Percentiles rank a stretch among this genome's conserved stretches.
These are phyloP conservation scores for Pherbina coryleti DNA, from an alignment of 2,888 invertebrate genomes.

Conservation along the genomic window DNA sequence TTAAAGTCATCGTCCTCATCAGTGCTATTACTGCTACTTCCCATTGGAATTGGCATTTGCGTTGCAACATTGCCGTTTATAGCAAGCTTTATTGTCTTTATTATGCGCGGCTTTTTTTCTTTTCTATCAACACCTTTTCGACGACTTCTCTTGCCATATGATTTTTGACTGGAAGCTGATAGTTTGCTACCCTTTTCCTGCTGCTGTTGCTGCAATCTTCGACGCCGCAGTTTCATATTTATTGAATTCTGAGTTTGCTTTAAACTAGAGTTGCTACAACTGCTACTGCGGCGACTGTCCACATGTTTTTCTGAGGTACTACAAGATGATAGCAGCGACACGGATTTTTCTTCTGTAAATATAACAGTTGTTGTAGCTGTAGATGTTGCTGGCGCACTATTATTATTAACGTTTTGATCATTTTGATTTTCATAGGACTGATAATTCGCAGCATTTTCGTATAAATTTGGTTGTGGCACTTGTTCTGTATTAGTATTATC, in stretches of 20 bases:
- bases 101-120: conserved; percentile 15
- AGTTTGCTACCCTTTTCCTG: background rate
- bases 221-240: conserved; percentile 51
- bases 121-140: conserved; percentile 21
- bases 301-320: background rate
- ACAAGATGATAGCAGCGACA: background rate
- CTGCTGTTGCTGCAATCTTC: conserved; percentile 44
- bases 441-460: background rate
- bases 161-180: conserved; percentile 38
- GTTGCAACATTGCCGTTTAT: conserved; percentile 52
- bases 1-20: conserved; percentile 44
- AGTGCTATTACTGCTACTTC: conserved; percentile 50
- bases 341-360: conserved; percentile 1
- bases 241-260: conserved; percentile 53
- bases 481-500: background rate
- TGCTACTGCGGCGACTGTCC: conserved; percentile 52
- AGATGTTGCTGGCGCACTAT: background rate
- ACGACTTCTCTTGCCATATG: conserved; percentile 44
- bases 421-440: conserved; percentile 14
- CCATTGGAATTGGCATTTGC: conserved; percentile 46
- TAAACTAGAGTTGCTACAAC: conserved; percentile 54
- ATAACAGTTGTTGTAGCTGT: background rate
- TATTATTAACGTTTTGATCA: conserved; percentile 24
- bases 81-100: conserved; percentile 56
- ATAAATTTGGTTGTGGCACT: background rate